Percentiles rank a stretch among this genome's conserved stretches.
Conservation (phyloP, 2,797 vertebrate species). For the Scyliorhinus canicula region DNA sequence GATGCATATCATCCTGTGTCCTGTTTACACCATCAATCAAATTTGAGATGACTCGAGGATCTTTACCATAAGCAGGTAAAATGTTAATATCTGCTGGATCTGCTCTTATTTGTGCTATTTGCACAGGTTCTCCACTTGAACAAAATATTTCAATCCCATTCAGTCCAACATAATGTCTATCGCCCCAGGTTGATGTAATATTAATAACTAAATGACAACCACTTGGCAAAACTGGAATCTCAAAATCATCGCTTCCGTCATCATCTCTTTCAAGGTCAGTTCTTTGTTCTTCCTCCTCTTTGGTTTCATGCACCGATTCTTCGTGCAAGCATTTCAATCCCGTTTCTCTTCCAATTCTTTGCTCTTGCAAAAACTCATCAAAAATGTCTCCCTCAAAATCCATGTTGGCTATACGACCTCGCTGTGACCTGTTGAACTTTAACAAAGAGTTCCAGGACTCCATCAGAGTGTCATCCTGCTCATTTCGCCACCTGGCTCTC, state of each 20-base stretch:
- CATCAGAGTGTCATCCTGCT: conserved; percentile 72
- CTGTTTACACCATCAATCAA: conserved; percentile 78
- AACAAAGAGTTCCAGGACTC: conserved; percentile 86
- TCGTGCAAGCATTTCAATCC: conserved; percentile 40
- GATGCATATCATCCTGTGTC: conserved; percentile 96
- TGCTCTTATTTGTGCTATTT: conserved; percentile 64
- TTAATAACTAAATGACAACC: conserved; percentile 76
- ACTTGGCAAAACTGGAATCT: conserved; percentile 81
- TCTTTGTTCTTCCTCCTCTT: conserved; percentile 52
- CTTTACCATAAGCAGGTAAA: conserved; percentile 78
- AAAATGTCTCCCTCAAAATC: conserved; percentile 81
- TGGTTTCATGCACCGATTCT: conserved; percentile 43
- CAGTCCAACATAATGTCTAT: conserved; percentile 90
- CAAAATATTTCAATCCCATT: conserved; percentile 90
- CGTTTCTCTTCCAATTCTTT: conserved; percentile 51
- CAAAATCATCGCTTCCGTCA: conserved; percentile 66
- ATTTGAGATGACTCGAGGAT: conserved; percentile 78
- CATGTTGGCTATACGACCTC: conserved; percentile 82
- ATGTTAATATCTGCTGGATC: conserved; percentile 86
- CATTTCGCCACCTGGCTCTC: conserved; percentile 54
- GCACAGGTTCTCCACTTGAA: conserved; percentile 75
- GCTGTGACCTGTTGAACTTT: conserved; percentile 83
- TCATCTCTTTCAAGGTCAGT: conserved; percentile 53
- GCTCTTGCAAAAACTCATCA: conserved; percentile 84
- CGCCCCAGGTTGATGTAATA: conserved; percentile 89